Base-by-base conservation (phyloP, 2,113 vertebrate species). In the Perca fluviatilis region DNA sequence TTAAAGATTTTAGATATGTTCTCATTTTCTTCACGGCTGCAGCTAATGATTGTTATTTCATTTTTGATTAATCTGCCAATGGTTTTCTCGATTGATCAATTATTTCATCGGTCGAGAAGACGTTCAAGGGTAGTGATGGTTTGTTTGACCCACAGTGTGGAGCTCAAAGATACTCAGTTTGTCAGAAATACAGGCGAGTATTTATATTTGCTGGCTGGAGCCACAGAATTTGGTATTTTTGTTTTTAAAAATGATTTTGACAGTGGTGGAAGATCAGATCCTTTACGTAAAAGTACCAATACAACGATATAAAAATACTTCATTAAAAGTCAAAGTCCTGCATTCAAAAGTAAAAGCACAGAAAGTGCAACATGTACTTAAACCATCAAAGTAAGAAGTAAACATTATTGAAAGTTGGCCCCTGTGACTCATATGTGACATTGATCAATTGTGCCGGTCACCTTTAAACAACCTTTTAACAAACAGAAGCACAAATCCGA, bases 401-500 rank as follows among this genome's bases (percentile, higher is more conserved):
- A 3, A n/a, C 6, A 5, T 21, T 19, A 50, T 30, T 50, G 9
- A 53, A 33, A 10, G 10, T 14, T 46, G 46, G 3, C 2, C 23
- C 23, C 14, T 50, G 49, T 53, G 67, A 54, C 18, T 51, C 27
- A 33, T 11, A 11, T 15, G 5, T 40, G 30, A 69, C 50, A 3
- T 53, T 33, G 40, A 40, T 53, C 9, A 69, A 8, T 67, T 1
- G 8, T 19, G 43, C 49, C 60, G 2, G 30, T 21, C n/a, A 16
- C 19, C 33, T 23, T 6, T 51, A 4, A 16, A 27, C 30, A 51
- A 43, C 10, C 40, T 43, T 46, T 13, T 3, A 68, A 63, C 60
- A 77, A 82, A 72, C 80, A 86, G n/a, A 21, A 79, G 60, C 58
- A 50, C 40, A 56, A 47, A 76, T 61, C 21, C 3, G 13, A 49